Evolutionary conservation across 2,888 invertebrate genomes (phyloP).

Genomic region (Stenurella melanura): DNA sequence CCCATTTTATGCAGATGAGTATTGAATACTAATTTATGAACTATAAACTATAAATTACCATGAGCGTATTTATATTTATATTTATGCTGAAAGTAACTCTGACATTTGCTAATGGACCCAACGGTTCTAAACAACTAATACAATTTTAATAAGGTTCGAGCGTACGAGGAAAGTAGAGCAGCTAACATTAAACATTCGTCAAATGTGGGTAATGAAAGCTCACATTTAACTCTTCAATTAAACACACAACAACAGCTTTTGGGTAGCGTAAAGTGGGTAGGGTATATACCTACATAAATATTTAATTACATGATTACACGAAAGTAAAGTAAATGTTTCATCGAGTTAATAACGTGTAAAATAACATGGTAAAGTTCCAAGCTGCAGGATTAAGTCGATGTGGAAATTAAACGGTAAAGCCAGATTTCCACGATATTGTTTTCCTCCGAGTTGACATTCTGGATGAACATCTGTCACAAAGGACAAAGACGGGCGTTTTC

Average conservation of each 20-base stretch:
- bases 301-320: slow-evolving; percentile 24
- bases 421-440: slow-evolving; percentile 57
- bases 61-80: background rate
- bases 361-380: slow-evolving; percentile 31
- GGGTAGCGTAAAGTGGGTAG: slow-evolving; percentile 1
- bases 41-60: too few relatives aligned
- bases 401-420: slow-evolving; percentile 40
- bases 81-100: background rate
- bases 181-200: slow-evolving; percentile 16
- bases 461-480: slow-evolving; percentile 60
- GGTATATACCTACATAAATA: slow-evolving; percentile 19
- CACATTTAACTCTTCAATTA: slow-evolving; percentile 15
- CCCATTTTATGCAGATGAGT: too few relatives aligned
- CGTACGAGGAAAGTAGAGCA: background rate
- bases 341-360: slow-evolving; percentile 36
- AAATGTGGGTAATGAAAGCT: slow-evolving; percentile 2
- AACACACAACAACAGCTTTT: slow-evolving; percentile 4
- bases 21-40: too few relatives aligned
- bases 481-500: slow-evolving; percentile 55
- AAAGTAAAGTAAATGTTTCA: slow-evolving; percentile 23
- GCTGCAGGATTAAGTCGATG: slow-evolving; percentile 29
- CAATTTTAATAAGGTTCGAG: background rate
- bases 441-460: slow-evolving; percentile 59
- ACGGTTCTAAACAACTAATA: background rate
- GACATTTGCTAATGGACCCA: background rate